phyloP scores from a whole-genome alignment of 1,140 invertebrate genomes.

The Drosophila kohkoa region DNA sequence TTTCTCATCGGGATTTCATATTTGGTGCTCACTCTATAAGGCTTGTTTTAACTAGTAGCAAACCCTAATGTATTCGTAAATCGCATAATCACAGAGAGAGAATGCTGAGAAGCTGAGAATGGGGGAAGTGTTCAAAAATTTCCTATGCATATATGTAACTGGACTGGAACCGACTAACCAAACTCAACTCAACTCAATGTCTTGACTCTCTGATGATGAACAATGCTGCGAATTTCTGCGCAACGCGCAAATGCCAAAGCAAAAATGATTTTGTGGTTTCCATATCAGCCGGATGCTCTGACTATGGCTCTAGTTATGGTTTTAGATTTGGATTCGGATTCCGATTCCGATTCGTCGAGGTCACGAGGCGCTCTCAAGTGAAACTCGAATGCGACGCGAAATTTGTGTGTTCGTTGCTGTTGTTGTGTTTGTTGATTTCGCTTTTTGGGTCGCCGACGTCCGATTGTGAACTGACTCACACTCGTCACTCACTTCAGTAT shows the following conservation, averaged over 20 bases:
- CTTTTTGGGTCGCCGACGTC: constrained; percentile 1
- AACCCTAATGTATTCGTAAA: constrained; percentile 3
- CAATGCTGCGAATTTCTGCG: constrained; percentile 40
- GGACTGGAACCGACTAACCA: constrained; percentile 30
- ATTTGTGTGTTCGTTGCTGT: too few species aligned
- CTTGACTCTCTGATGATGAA: not conserved
- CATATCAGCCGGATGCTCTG: constrained; percentile 42
- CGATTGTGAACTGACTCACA: constrained; percentile 34
- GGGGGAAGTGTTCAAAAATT: constrained; percentile 1
- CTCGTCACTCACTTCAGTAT: too few species aligned
- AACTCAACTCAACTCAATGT: too few species aligned
- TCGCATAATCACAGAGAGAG: too few species aligned
- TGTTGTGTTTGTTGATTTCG: not conserved
- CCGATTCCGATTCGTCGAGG: constrained; percentile 33
- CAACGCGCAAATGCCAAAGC: constrained; percentile 2
- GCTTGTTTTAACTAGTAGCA: not conserved
- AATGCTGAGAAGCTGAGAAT: constrained; percentile 7
- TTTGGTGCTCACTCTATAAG: not conserved
- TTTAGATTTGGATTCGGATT: constrained; percentile 14
- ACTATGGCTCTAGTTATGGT: constrained; percentile 3
- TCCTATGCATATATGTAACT: constrained; percentile 44
- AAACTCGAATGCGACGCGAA: constrained; percentile 16
- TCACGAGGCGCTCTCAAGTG: constrained; percentile 34
- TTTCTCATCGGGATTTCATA: constrained; percentile 7
- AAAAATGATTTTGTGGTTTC: constrained; percentile 15